Evolutionary conservation across 2,888 invertebrate genomes (phyloP), one percentile per base, ranked within the genome.

Genomic region (Drosophila mettleri): DNA sequence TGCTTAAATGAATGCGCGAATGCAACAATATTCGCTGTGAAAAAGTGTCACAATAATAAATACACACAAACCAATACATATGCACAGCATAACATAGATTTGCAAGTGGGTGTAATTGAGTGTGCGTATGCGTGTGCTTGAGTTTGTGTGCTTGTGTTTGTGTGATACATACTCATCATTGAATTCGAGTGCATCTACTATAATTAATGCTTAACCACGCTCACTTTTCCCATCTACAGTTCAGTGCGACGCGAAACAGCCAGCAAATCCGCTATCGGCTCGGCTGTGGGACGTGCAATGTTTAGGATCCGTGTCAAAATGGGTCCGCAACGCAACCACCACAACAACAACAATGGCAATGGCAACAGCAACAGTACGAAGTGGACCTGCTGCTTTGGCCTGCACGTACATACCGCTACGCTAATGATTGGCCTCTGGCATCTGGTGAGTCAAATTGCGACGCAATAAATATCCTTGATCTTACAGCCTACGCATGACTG

Each of bases 391-490:
- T 96, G 95, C 90, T 95, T 96, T 90, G 96, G 96, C 83, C 94
- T 96, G 63, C 97, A 97, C 93, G 97, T 97, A 52, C 94, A 96
- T 67, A 97, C 96, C 20, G 96, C 96, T 34, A 96, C 97, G 33
- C 95, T 96, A 60, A 93, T 96, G 71, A 94, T 97, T 71, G 97
- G 97, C 86, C 94, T 96, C 91, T 97, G 96, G 96, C 96, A 97
- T 92, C 93, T 97, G 94, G 96, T 97, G 93, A 94, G 95, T 14
- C 43, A 36, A 29, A 12, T 38, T 43, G 24, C 54, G 55, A 39
- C 59, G 60, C 48, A 69, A 38, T 39, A 68, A 69, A 38, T 39
- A 68, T 24, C 49, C 55, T 33, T 46, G 18, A 20, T 41, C 49
- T 22, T 16, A 12, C 39, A 52, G 54, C 48, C 27, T 38, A 48